Conservation (phyloP, 1,140 invertebrate genomes). For the Eriocheir sinensis region DNA sequence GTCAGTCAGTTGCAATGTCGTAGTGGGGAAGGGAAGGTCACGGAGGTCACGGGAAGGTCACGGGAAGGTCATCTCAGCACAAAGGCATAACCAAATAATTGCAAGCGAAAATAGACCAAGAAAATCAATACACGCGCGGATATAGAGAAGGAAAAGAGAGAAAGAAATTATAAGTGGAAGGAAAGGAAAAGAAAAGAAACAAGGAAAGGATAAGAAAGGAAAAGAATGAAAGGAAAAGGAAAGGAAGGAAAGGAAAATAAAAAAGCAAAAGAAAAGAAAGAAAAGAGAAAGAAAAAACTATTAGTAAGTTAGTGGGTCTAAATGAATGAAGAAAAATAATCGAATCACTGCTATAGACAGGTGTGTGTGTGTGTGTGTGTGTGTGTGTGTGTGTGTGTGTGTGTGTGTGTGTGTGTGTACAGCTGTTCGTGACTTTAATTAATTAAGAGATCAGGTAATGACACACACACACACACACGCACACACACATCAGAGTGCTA, state of each 20-base stretch:
- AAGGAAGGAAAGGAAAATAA: constrained; percentile 9
- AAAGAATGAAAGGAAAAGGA: constrained; percentile 2
- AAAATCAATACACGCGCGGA: not conserved
- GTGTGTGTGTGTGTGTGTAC: not conserved
- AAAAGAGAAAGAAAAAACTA: constrained; percentile 25
- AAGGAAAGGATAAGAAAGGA: not conserved
- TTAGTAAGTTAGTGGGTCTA: not conserved
- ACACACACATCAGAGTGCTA: not conserved
- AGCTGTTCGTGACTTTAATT: too few species aligned
- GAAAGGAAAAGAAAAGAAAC: not conserved
- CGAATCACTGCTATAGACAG: not conserved
- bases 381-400: not conserved
- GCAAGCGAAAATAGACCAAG: too few species aligned
- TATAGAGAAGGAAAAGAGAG: not conserved
- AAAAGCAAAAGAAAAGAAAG: constrained; percentile 3
- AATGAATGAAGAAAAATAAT: not conserved
- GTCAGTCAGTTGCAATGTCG: too few species aligned
- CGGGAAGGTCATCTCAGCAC: too few species aligned
- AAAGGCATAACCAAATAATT: too few species aligned
- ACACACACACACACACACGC: not conserved
- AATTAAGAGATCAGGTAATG: not conserved
- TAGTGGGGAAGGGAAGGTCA: too few species aligned
- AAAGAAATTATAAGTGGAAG: too few species aligned
- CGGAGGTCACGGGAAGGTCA: too few species aligned
- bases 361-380: not conserved